phyloP scores from a whole-genome alignment of 2,113 vertebrate genomes.

The Paracanthobrama guichenoti region DNA sequence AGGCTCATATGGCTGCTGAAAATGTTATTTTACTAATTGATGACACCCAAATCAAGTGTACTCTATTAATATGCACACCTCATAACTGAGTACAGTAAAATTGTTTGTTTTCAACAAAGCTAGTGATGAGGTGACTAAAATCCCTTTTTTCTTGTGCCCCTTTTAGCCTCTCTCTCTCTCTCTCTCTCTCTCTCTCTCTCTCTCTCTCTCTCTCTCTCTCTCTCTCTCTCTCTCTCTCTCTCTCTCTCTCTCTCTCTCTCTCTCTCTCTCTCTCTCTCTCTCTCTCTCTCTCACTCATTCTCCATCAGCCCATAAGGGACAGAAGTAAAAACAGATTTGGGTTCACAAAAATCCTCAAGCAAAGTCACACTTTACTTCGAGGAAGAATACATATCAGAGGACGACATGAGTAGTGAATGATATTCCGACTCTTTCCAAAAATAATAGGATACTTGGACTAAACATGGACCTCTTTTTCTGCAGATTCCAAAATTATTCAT shows the following conservation, averaged over 20 bases:
- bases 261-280: not conserved
- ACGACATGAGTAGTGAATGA: not conserved
- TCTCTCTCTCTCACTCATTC: not conserved
- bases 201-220: too few relatives aligned
- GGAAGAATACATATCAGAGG: not conserved
- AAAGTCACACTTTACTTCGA: not conserved
- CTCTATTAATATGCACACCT: too few relatives aligned
- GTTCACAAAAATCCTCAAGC: not conserved
- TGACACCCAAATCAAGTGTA: too few relatives aligned
- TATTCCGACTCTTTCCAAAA: not conserved
- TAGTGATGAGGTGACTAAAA: too few relatives aligned
- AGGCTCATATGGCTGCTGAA: too few relatives aligned
- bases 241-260: not conserved
- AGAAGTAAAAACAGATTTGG: constrained; percentile 11
- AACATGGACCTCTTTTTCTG: not conserved
- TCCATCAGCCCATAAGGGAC: constrained; percentile 6
- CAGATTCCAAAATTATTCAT: not conserved
- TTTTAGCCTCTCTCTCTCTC: not conserved
- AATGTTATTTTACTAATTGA: too few relatives aligned
- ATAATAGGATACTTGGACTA: not conserved
- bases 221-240: not conserved
- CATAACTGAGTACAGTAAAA: too few relatives aligned
- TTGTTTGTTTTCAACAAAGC: too few relatives aligned
- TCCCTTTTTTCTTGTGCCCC: not conserved
- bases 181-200: not conserved